Conservation (phyloP, 2,888 invertebrate genomes). For the Drosophila recens region DNA sequence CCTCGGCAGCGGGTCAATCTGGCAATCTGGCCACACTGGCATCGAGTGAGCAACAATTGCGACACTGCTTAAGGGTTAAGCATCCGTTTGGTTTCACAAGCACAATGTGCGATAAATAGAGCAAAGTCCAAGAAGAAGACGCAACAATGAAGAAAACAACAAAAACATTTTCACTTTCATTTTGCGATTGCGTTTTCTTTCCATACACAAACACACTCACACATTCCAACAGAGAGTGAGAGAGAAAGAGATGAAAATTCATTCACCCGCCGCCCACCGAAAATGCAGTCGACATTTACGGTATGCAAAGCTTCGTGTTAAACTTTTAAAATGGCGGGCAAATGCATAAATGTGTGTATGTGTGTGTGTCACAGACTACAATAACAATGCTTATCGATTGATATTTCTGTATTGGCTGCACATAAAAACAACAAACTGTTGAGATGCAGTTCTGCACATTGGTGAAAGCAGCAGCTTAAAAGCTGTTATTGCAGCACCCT, state of each 20-base stretch:
- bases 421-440: conserved; percentile 70
- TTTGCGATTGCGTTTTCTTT: conserved; percentile 38
- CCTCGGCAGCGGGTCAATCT: conserved; percentile 14
- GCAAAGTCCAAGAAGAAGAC: conserved; percentile 46
- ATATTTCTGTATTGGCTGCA: conserved; percentile 44
- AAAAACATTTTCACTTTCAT: conserved; percentile 57
- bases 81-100: conserved; percentile 40
- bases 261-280: conserved; percentile 22
- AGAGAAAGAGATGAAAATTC: conserved; percentile 19
- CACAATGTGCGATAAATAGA: conserved; percentile 52
- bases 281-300: conserved; percentile 40
- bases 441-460: conserved; percentile 58
- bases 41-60: neutral
- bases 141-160: conserved; percentile 38
- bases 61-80: conserved; percentile 38
- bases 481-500: conserved; percentile 35
- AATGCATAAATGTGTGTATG: conserved; percentile 11
- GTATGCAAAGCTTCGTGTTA: conserved; percentile 58
- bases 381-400: conserved; percentile 52
- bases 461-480: conserved; percentile 55
- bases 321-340: conserved; percentile 76
- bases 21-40: conserved; percentile 25
- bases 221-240: neutral
- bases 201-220: conserved; percentile 29
- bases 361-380: conserved; percentile 31